Conservation (phyloP, 2,888 invertebrate species). For the Metellina segmentata region DNA sequence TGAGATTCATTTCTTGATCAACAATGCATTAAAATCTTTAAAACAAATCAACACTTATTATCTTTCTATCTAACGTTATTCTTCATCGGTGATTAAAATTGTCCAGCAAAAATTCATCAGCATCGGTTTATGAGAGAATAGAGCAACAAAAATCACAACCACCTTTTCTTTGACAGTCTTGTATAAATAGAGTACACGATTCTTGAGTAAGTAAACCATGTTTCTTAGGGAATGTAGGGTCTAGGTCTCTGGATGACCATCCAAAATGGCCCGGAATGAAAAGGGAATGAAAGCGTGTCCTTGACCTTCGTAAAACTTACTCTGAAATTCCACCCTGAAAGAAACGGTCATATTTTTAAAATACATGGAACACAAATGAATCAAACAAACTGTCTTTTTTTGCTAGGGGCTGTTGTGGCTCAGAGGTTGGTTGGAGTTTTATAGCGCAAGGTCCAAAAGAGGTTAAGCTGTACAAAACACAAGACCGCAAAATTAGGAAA, state of each 20-base stretch:
- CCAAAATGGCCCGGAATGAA: constrained; percentile 86
- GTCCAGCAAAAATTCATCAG: not conserved
- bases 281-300: constrained; percentile 97
- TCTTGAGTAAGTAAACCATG: constrained; percentile 18
- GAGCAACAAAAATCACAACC: too few species aligned
- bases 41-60: not conserved
- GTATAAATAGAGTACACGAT: constrained; percentile 31
- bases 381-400: too few species aligned
- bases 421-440: too few species aligned
- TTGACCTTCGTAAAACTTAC: constrained; percentile 95
- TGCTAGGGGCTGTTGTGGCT: too few species aligned
- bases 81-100: not conserved
- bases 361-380: too few species aligned
- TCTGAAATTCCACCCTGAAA: constrained; percentile 97
- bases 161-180: too few species aligned
- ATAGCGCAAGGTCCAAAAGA: too few species aligned
- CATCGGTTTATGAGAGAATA: too few species aligned
- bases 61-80: not conserved
- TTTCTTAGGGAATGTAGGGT: not conserved
- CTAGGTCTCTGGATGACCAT: constrained; percentile 43
- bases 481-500: too few species aligned
- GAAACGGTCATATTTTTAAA: not conserved
- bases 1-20: not conserved
- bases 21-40: constrained; percentile 39
- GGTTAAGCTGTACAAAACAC: too few species aligned